A percentile compares a stretch with the other conserved stretches of the same genome.
Evolutionary conservation across 1,140 invertebrate genomes (phyloP).

Genomic region (Hylaeus anthracinus): DNA sequence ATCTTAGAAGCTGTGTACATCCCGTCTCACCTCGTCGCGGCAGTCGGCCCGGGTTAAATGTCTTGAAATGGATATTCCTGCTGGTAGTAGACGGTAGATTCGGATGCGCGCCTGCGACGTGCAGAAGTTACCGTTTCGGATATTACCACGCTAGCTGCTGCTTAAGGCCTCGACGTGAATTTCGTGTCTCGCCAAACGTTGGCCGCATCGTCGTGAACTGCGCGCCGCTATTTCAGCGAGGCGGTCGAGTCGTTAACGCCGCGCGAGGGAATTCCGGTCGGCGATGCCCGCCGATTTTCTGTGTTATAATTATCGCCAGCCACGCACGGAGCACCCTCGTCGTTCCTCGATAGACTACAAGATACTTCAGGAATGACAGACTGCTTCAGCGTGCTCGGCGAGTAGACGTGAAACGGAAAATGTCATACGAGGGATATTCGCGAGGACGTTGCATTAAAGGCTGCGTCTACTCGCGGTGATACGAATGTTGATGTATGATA

Average conservation of each 20-base stretch:
- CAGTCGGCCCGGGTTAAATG: slow-evolving; percentile 73
- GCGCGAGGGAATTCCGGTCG: slow-evolving; percentile 14
- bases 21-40: slow-evolving; percentile 63
- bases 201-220: slow-evolving; percentile 17
- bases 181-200: slow-evolving; percentile 64
- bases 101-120: slow-evolving; percentile 65
- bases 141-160: slow-evolving; percentile 68
- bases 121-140: slow-evolving; percentile 74
- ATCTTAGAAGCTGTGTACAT: slow-evolving; percentile 73
- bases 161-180: slow-evolving; percentile 64
- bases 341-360: background rate
- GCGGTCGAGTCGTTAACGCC: background rate
- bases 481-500: too few species aligned
- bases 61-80: slow-evolving; percentile 77
- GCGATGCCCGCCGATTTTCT: slow-evolving; percentile 10
- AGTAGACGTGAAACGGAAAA: too few species aligned
- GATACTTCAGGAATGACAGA: too few species aligned
- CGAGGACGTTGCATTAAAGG: too few species aligned
- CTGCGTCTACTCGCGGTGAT: too few species aligned
- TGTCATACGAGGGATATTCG: too few species aligned
- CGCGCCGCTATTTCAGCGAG: slow-evolving; percentile 5
- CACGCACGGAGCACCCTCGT: too few species aligned
- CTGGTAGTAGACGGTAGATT: slow-evolving; percentile 54
- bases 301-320: slow-evolving; percentile 7
- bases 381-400: too few species aligned